Base-by-base conservation (phyloP, 2,888 invertebrate genomes). In the Isoperla grammatica region DNA sequence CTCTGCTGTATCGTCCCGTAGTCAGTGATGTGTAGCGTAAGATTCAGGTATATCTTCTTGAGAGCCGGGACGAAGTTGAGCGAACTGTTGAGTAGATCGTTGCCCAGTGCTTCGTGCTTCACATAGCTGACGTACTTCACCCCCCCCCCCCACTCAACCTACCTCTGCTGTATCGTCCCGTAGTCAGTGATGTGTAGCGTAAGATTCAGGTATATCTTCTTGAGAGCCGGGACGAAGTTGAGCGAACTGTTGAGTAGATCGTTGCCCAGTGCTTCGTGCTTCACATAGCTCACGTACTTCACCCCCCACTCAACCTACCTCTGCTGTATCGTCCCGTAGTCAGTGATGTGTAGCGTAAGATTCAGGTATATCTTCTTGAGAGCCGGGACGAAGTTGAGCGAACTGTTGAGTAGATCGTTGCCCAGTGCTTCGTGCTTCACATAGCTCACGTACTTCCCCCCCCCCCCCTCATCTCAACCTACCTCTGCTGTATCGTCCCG, bases 371-470 rank as follows among this genome's bases (percentile, higher is more conserved):
- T 80, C 13, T 76, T 71, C 66, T 80, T 82, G 55, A 93, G 78
- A n/a, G 84, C 81, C 0, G 90, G 88, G 2, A 91, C 91, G 71
- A 90, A 84, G 71, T 89, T 90, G 61, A 92, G 75, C 0, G 90
- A 89, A 53, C 88, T 87, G 70, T 90, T 90, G 53, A 93, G 79
- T 15, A 91, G 78, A 71, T 93, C 92, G 60, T 87, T 82, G 2
- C 90, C 90, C 48, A 92, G 79, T 48, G 88, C 85, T 74, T 91
- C 88, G 72, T 92, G 87, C 29, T 85, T 83, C 66, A 93, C 88
- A 72, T 87, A 94, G 65, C 81, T 81, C 40, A 85, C 82, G 72
- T 91, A 90, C 62, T 86, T 86, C 42, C 83, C 82, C 0, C 82
- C 80, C 6, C 80, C 79, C 1, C 92, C 78, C 20, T 19, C 19